Percentiles rank a stretch among this genome's conserved stretches.
Evolutionary conservation across 1,140 invertebrate species (phyloP).

Genomic region (Drosophila fuyamai): DNA sequence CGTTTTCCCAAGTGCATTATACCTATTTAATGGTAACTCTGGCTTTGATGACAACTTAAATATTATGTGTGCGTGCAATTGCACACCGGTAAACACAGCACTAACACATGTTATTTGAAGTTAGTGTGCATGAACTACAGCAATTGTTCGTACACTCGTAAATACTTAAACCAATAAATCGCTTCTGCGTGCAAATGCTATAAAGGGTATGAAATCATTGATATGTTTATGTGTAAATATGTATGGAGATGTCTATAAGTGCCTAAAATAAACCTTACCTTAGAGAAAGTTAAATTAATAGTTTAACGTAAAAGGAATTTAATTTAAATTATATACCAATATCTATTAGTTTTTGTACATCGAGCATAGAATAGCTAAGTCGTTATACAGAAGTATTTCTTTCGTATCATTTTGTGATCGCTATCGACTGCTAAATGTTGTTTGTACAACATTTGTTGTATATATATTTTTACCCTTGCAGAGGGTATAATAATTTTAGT

Average conservation of each 20-base stretch:
- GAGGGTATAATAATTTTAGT: no score
- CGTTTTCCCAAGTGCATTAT: constrained; percentile 66
- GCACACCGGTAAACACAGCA: constrained; percentile 3
- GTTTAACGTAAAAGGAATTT: no score
- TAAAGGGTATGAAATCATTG: not conserved
- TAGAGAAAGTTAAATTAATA: not conserved
- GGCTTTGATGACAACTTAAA: constrained; percentile 76
- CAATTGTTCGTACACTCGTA: constrained; percentile 20
- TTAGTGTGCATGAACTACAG: constrained; percentile 23
- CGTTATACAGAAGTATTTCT: no score
- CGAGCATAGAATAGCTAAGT: no score
- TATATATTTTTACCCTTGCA: no score
- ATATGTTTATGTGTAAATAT: not conserved
- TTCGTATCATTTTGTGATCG: no score
- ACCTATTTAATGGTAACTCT: constrained; percentile 67
- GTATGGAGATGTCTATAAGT: not conserved
- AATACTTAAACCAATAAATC: not conserved
- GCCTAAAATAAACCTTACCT: not conserved
- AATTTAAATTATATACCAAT: no score
- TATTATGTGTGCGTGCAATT: constrained; percentile 41
- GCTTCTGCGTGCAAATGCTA: not conserved
- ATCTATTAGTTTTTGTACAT: no score
- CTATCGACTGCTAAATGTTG: no score
- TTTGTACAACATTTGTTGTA: no score
- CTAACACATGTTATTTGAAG: constrained; percentile 3